A percentile compares a stretch with the other conserved stretches of the same genome.
These are phyloP conservation scores for Chelonia mydas DNA, from an alignment of 2,797 vertebrate species.

Conservation along the genomic window DNA sequence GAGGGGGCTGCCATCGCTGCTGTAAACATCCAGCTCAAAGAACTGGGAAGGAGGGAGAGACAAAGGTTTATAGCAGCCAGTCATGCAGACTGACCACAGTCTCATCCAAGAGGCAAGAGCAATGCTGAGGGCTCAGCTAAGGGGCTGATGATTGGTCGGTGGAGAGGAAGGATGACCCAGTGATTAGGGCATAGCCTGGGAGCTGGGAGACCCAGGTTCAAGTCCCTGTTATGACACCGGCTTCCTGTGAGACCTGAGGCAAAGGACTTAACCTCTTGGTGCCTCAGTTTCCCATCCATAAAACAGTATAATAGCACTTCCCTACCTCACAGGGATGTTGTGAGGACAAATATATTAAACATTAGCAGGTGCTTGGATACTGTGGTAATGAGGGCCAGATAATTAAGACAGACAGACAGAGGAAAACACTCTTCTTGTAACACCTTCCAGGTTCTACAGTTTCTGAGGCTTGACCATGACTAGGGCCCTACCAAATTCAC, in stretches of 20 bases:
- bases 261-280: not conserved
- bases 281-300: not conserved
- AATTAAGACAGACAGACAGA: not conserved
- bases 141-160: not conserved
- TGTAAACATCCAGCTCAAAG: constrained; percentile 95
- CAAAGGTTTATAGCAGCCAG: not conserved
- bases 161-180: not conserved
- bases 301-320: not conserved
- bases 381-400: not conserved
- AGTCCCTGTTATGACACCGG: not conserved
- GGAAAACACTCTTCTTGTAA: not conserved
- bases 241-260: not conserved
- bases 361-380: not conserved
- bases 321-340: not conserved
- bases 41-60: constrained; percentile 81
- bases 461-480: not conserved
- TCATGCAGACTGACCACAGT: not conserved
- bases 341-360: not conserved
- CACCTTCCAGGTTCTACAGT: not conserved
- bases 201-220: not conserved
- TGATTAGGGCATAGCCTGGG: not conserved
- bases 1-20: constrained; percentile 91
- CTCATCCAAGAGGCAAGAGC: not conserved
- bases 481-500: too few species aligned
- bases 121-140: not conserved